These are phyloP conservation scores for Perizoma flavofasciatum DNA, from an alignment of 2,888 invertebrate genomes.

Conservation along the genomic window DNA sequence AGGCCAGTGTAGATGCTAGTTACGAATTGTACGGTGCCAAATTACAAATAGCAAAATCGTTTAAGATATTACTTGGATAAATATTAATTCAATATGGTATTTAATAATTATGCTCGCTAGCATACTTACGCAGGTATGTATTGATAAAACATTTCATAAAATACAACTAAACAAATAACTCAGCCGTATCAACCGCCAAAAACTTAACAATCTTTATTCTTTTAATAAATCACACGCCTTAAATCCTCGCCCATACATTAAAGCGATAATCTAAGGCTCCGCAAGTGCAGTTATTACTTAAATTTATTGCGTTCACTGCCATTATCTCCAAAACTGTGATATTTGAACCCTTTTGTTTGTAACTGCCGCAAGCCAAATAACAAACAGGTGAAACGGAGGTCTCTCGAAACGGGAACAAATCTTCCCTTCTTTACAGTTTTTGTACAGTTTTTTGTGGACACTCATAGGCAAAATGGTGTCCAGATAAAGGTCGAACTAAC, in stretches of 20 bases:
- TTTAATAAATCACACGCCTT: conserved; percentile 67
- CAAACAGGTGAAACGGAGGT: conserved; percentile 75
- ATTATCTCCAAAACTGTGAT: conserved; percentile 81
- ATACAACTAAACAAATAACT: conserved; percentile 28
- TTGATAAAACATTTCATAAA: conserved; percentile 6
- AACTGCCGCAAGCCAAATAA: conserved; percentile 76
- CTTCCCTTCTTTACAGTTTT: conserved; percentile 80
- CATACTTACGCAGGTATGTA: no score
- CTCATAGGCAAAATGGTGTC: conserved; percentile 75
- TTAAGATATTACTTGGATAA: no score
- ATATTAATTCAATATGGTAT: no score
- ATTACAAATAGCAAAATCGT: no score
- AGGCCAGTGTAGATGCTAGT: no score
- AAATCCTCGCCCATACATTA: conserved; percentile 66
- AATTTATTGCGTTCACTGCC: conserved; percentile 73
- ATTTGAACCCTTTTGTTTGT: conserved; percentile 79
- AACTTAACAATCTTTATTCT: conserved; percentile 47
- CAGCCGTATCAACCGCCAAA: conserved; percentile 33
- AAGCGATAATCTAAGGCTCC: conserved; percentile 67
- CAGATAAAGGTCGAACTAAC: conserved; percentile 81
- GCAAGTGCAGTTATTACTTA: conserved; percentile 80
- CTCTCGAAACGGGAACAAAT: conserved; percentile 61
- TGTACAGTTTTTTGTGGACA: conserved; percentile 68
- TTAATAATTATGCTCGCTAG: no score
- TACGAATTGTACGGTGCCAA: no score